phyloP scores from a whole-genome alignment of 1,140 invertebrate species.

The fruit fly (Drosophila melanogaster) region Release_6_plus_ISO1_MT NT_037436.4:4487001-4487500 shows the following conservation, averaged over 20 bases:
- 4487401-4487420: conserved; percentile 52
- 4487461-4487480: conserved; percentile 25
- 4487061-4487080: too few relatives aligned
- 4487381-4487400: conserved; percentile 54
- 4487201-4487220: conserved; percentile 31
- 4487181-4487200: conserved; percentile 13
- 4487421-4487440: conserved; percentile 52
- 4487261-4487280: conserved; percentile 57
- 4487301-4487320: conserved; percentile 37
- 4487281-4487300: conserved; percentile 46
- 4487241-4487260: conserved; percentile 69
- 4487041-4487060: too few relatives aligned
- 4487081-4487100: not conserved
- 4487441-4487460: conserved; percentile 57
- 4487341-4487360: conserved; percentile 59
- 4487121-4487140: conserved; percentile 38
- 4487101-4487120: conserved; percentile 56
- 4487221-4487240: conserved; percentile 60
- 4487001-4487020: conserved; percentile 51
- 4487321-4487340: conserved; percentile 56
- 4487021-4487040: conserved; percentile 31
- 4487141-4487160: conserved; percentile 64
- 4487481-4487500: conserved; percentile 2
- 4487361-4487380: conserved; percentile 15
- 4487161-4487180: conserved; percentile 32